Evolutionary conservation across 1,140 invertebrate species (phyloP).

Genomic region (Scaptomyza hsui): DNA sequence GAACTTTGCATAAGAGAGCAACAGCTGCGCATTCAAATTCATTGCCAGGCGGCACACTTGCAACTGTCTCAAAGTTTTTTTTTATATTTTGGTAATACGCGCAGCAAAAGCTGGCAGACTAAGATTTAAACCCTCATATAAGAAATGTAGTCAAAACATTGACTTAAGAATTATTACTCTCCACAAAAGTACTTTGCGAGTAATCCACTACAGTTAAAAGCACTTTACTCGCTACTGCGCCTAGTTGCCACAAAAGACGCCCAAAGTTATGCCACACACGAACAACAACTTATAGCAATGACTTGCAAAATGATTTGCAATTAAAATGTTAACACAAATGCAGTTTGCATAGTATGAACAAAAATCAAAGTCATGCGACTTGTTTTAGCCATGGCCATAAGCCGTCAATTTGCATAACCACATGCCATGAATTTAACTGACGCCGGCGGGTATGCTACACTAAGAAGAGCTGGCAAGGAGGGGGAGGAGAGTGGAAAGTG

Average conservation of each 20-base stretch:
- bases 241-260: slow-evolving; percentile 1
- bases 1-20: slow-evolving; percentile 58
- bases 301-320: slow-evolving; percentile 43
- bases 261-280: slow-evolving; percentile 17
- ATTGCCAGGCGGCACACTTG: slow-evolving; percentile 49
- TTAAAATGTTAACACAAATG: slow-evolving; percentile 56
- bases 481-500: not conserved
- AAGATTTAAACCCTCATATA: no score
- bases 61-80: slow-evolving; percentile 63
- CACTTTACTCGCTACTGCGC: not conserved
- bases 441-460: not conserved
- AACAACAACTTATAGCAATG: not conserved
- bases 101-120: not conserved
- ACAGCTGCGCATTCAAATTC: slow-evolving; percentile 61
- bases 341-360: slow-evolving; percentile 48
- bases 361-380: slow-evolving; percentile 63
- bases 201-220: not conserved
- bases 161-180: no score
- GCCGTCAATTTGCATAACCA: slow-evolving; percentile 65
- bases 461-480: no score
- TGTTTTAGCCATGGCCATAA: slow-evolving; percentile 46
- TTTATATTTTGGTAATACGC: slow-evolving; percentile 5
- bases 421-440: slow-evolving; percentile 33
- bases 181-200: not conserved
- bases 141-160: no score